A percentile compares a stretch with the other conserved stretches of the same genome.
Evolutionary conservation across 2,113 vertebrate genomes (phyloP).

Genomic region (Eublepharis macularius): DNA sequence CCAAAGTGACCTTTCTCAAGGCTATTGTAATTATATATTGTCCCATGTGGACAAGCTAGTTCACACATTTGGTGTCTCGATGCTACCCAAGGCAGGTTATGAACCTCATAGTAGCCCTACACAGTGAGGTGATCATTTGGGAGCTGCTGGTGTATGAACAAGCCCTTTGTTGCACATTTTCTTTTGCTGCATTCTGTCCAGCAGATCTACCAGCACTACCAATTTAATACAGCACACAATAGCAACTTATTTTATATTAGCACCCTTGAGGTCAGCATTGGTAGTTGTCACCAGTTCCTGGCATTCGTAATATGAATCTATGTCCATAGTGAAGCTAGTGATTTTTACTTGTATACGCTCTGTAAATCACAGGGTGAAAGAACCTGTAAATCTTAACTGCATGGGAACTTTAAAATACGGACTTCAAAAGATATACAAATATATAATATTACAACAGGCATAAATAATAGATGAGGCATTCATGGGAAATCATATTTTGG

Average conservation of each 20-base stretch:
- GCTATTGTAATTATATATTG: accelerated
- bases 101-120: not conserved
- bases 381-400: not conserved
- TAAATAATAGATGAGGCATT: constrained; percentile 6
- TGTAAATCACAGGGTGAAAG: not conserved
- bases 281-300: not conserved
- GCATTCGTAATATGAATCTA: not conserved
- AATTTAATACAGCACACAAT: not conserved
- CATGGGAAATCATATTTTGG: not conserved
- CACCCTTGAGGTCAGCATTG: not conserved
- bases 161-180: not conserved
- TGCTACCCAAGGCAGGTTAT: not conserved
- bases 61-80: not conserved
- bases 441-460: not conserved
- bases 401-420: accelerated
- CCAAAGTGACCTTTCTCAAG: not conserved
- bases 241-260: not conserved
- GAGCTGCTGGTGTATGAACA: not conserved
- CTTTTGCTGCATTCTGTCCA: not conserved
- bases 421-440: not conserved
- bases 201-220: not conserved
- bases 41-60: not conserved
- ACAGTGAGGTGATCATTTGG: not conserved
- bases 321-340: not conserved
- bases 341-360: not conserved